Evolutionary conservation across 1,140 invertebrate species (phyloP), one percentile per base, ranked within the genome.

Genomic region (Wiebesia pumilae): DNA sequence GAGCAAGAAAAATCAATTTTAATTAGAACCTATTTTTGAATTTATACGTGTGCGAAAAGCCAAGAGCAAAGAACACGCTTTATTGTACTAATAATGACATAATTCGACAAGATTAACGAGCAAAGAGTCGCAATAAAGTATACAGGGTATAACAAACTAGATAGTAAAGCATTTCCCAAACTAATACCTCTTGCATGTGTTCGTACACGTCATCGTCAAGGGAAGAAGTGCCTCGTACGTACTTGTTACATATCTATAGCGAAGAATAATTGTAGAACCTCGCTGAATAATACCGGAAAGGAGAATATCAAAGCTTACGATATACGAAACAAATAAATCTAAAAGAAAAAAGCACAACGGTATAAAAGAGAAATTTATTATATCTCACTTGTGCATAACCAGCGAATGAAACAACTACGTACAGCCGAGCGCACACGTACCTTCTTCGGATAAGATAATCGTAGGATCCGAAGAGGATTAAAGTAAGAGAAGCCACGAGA

Each of bases 371-470:
- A 81, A 62, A 81, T 81, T 40, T 81, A 81, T 81, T 81, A 58
- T 62, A 62, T 21, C 54, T 79, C 27, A 4, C 51, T 79, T 71
- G 40, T 38, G 33, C 35, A 69, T 69, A 69, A 35, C 65, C 30
- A 69, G 9, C 33, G 65, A 69, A 69, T 7, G 27, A 38, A 30
- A 14, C 14, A 38, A 30, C 33, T 38, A 38, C 33, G 16, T 71
- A 19, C 19, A 43, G 7, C 0, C 71, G 24, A 7, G 24, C 24
- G 24, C 24, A 69, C 27, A 67, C 38, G 27, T 82, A 51, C 38
- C 73, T 54, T 33, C 67, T 12, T 65, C 47, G 19, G 43, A 83
- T 73, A 83, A 73, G 67, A 71, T 71, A 83, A 83, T 58, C 81
- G 81, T 43, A 47, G 38, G 40, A 81, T 65, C 62, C 80, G 65